These are phyloP conservation scores for Aphelinus certus DNA, from an alignment of 1,140 invertebrate species.

Conservation along the genomic window DNA sequence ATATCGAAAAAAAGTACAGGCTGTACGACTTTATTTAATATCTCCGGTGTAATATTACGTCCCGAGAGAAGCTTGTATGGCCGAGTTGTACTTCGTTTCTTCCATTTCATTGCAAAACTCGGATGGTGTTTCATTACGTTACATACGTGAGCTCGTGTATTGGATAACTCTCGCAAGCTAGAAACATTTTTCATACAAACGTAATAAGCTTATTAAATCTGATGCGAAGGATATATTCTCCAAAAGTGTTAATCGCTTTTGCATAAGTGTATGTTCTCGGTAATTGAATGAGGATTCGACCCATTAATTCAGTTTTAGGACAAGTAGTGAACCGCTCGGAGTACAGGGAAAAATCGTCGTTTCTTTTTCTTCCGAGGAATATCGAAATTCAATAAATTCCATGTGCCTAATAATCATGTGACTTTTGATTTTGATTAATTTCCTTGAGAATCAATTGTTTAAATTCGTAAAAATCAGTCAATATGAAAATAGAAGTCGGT, in stretches of 20 bases:
- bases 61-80: constrained; percentile 6
- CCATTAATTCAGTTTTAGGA: too few species aligned
- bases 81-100: constrained; percentile 39
- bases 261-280: too few species aligned
- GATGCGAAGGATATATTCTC: background rate
- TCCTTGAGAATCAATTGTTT: too few species aligned
- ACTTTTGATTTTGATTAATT: too few species aligned
- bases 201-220: background rate
- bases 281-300: too few species aligned
- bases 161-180: constrained; percentile 16
- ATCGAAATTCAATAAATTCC: too few species aligned
- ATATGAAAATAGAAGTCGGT: background rate
- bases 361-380: too few species aligned
- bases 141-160: background rate
- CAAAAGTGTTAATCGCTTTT: too few species aligned
- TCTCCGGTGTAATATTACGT: constrained; percentile 23
- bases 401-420: too few species aligned
- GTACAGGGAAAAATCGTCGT: too few species aligned
- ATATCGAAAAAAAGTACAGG: constrained; percentile 9
- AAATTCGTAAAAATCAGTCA: background rate
- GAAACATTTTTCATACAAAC: background rate
- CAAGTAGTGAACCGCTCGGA: too few species aligned
- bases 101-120: constrained; percentile 42
- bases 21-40: constrained; percentile 41
- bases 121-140: constrained; percentile 36